phyloP scores from a whole-genome alignment of 30 jellyfish, hydroid and myxozoan species.

The Clytia hemisphaerica region DNA sequence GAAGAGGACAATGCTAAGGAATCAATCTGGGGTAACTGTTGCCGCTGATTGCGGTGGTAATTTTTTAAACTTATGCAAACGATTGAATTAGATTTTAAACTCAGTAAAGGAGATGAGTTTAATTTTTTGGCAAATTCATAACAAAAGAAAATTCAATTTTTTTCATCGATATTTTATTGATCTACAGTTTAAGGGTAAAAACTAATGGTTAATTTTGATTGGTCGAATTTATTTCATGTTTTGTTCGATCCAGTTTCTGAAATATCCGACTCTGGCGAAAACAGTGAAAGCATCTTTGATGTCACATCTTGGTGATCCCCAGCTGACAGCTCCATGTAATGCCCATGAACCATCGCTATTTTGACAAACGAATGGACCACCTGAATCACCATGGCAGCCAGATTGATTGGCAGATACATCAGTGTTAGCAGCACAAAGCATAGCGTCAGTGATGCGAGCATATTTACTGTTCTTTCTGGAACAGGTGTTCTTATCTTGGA shows the following conservation, averaged over 20 bases:
- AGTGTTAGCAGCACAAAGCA: background rate
- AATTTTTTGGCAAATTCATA: too few species aligned
- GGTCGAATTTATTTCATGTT: too few species aligned
- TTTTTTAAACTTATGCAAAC: too few species aligned
- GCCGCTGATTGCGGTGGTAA: too few species aligned
- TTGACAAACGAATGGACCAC: slow-evolving; percentile 78
- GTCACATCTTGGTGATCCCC: slow-evolving; percentile 71
- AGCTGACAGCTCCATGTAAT: slow-evolving; percentile 79
- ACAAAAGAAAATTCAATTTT: too few species aligned
- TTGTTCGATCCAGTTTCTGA: slow-evolving; percentile 62
- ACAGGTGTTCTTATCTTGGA: background rate
- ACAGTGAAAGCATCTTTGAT: slow-evolving; percentile 57
- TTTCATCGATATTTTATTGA: too few species aligned
- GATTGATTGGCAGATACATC: slow-evolving; percentile 8
- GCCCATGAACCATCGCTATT: slow-evolving; percentile 70
- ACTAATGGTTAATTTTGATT: too few species aligned
- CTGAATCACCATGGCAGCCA: slow-evolving; percentile 86
- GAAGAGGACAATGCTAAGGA: too few species aligned
- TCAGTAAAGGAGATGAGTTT: too few species aligned
- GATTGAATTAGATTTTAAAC: too few species aligned
- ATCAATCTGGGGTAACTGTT: too few species aligned
- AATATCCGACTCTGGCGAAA: slow-evolving; percentile 50
- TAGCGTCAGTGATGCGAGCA: background rate
- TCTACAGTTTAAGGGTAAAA: too few species aligned
- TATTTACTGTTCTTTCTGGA: background rate